phyloP scores from a whole-genome alignment of 1,140 invertebrate species.

The Drosophila novamexicana region DNA sequence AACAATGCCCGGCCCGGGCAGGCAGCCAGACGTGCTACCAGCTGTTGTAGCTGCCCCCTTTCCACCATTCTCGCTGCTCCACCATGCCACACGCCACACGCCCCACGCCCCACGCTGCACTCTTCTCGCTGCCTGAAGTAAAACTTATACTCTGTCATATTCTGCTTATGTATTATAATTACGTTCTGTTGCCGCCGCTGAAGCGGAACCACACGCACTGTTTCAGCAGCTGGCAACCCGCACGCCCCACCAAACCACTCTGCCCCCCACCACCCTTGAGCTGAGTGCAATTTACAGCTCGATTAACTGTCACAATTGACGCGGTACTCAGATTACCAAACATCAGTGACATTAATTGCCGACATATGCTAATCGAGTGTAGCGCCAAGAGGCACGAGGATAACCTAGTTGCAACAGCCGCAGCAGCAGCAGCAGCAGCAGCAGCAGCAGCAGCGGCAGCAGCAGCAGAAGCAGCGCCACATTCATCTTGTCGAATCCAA shows the following conservation, averaged over 20 bases:
- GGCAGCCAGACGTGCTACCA: slow-evolving; percentile 17
- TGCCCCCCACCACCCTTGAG: background rate
- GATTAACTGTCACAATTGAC: slow-evolving; percentile 73
- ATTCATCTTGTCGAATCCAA: slow-evolving; percentile 10
- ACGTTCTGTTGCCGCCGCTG: slow-evolving; percentile 67
- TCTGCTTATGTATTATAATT: slow-evolving; percentile 65
- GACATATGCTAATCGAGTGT: slow-evolving; percentile 48
- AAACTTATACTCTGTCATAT: slow-evolving; percentile 49
- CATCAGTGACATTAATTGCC: slow-evolving; percentile 31
- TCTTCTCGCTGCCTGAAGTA: slow-evolving; percentile 2
- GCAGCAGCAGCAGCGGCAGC: background rate
- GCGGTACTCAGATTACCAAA: slow-evolving; percentile 59
- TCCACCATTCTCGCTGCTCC: background rate
- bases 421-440: background rate
- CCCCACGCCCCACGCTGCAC: background rate
- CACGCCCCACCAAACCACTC: background rate
- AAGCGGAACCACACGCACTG: slow-evolving; percentile 54
- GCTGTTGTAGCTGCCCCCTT: background rate
- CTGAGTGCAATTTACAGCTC: slow-evolving; percentile 72
- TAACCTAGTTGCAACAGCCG: background rate
- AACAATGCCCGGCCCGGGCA: slow-evolving; percentile 57
- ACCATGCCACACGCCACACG: background rate
- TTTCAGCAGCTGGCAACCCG: slow-evolving; percentile 12
- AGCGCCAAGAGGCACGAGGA: background rate
- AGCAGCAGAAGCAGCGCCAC: slow-evolving; percentile 3